Conservation (phyloP, 2,888 invertebrate species). For the Tholera decimalis region DNA sequence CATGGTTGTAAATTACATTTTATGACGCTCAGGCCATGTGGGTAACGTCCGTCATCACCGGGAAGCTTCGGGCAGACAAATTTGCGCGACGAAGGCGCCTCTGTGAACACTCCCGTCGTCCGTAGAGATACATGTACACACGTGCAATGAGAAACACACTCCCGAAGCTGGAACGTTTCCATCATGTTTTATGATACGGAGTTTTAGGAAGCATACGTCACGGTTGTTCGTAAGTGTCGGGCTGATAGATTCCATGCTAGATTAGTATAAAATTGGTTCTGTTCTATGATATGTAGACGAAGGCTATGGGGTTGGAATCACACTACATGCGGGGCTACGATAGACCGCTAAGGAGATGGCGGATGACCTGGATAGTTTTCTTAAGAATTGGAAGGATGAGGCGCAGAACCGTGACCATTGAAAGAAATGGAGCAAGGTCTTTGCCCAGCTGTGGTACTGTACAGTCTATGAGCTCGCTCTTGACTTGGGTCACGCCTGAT, state of each 20-base stretch:
- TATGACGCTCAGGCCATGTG: conserved; percentile 88
- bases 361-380: no score
- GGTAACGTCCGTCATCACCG: conserved; percentile 77
- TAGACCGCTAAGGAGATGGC: no score
- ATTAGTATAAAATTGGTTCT: no score
- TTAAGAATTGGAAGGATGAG: no score
- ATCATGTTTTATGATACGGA: conserved; percentile 55
- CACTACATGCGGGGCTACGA: no score
- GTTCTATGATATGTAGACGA: no score
- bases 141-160: conserved; percentile 62
- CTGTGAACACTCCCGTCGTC: conserved; percentile 26
- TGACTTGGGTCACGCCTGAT: no score
- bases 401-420: no score
- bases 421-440: no score
- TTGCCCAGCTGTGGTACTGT: no score
- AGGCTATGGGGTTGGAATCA: no score
- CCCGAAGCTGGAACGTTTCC: conserved; percentile 53
- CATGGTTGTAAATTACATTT: conserved; percentile 83
- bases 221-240: not conserved
- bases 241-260: not conserved
- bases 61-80: conserved; percentile 61
- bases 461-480: no score
- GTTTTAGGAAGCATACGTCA: conserved; percentile 29
- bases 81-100: conserved; percentile 60
- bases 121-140: conserved; percentile 18